These are phyloP conservation scores for Zapus hudsonius DNA, from an alignment of 2,113 vertebrate species.

Conservation along the genomic window DNA sequence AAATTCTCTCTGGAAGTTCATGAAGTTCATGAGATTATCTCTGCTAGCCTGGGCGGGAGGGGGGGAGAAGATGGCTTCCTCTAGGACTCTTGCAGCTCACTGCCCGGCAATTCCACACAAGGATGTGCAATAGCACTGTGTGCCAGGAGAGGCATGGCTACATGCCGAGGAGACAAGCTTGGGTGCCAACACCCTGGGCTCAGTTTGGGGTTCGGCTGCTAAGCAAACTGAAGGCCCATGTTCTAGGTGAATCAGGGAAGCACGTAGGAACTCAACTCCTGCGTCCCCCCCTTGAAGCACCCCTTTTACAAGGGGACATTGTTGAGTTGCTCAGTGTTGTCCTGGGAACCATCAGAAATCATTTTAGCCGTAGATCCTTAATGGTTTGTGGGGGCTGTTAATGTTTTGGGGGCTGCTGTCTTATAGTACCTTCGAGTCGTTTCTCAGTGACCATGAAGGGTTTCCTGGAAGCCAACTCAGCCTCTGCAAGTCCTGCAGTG, in stretches of 20 bases:
- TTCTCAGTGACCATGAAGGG: background rate
- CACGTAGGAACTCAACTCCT: conserved; percentile 11
- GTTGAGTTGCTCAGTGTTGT: background rate
- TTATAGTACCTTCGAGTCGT: conserved; percentile 10
- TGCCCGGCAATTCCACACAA: background rate
- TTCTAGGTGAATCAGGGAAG: background rate
- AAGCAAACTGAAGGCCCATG: background rate
- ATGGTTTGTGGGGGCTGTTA: background rate
- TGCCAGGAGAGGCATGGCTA: background rate
- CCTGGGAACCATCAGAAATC: conserved; percentile 20
- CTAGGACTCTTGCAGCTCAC: background rate
- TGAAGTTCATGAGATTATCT: background rate
- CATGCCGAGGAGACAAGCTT: background rate
- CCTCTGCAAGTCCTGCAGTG: background rate
- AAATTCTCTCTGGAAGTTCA: background rate
- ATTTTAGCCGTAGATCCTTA: background rate
- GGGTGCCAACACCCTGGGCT: background rate
- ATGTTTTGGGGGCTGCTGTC: background rate
- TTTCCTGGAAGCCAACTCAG: conserved; percentile 9
- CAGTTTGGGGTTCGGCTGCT: background rate
- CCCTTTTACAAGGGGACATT: conserved; percentile 31
- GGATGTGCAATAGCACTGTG: background rate
- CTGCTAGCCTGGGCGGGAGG: background rate
- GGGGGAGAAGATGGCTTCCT: background rate
- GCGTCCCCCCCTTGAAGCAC: background rate